Evolutionary conservation across 2,797 vertebrate species (phyloP), one percentile per base, ranked within the genome.

Genomic region (Oceanodroma leucorhoa): DNA sequence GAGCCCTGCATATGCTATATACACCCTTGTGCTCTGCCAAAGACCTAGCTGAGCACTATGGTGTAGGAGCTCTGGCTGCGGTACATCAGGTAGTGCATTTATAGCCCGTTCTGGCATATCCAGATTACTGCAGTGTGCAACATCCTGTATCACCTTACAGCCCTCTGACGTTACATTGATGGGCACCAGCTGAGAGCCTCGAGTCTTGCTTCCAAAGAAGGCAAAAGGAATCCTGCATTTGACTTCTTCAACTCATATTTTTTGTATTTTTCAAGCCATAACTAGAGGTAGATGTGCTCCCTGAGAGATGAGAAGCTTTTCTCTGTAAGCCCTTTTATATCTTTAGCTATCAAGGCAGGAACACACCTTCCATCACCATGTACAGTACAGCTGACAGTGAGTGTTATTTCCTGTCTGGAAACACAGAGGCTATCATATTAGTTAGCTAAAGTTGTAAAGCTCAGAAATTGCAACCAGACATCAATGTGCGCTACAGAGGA

Each of bases 361-460:
- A 69, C 84, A 85, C 27, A 5, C 71, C 36, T 86, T 92, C 76
- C 66, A 61, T 41, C 69, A 55, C 62, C 41, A 27, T 3, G 21
- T 43, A 80, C 45, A 67, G 66, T 58, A n/a, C n/a, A 26, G 89
- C 89, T 92, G 87, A 71, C 73, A 72, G 55, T 9, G 2, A 89
- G 87, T 81, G 80, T 13, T 80, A 85, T 45, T 95, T 96, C 91
- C 89, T 94, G 64, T 16, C 89, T 80, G 88, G 53, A 87, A 94
- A 91, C 73, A 83, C 11, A 69, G 67, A 87, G 62, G 38, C 57
- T 67, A 67, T 78, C 87, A 40, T 67, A 19, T 77, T 18, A 51
- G 46, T 43, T 65, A 78, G 30, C 61, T 88, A 14, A 60, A 88
- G 71, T n/a, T 90, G 51, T 32, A 92, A 81, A 81, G 72, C 80